Conservation (phyloP, 2,888 invertebrate genomes). For the Drosophila pegasa region DNA sequence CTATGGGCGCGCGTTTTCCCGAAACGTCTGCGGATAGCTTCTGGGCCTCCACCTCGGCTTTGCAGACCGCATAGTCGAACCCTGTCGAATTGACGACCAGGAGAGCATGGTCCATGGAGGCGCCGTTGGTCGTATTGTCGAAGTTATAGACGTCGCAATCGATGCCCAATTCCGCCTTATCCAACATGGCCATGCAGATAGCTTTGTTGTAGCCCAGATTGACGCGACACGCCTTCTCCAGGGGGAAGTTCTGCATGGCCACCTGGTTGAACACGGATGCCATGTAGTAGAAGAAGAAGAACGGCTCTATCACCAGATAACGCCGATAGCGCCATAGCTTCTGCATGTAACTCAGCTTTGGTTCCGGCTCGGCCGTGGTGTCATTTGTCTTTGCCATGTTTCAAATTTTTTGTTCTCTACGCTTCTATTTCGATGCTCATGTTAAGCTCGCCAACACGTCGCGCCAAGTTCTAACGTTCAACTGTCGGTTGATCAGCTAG, state of each 20-base stretch:
- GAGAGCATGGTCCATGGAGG: conserved; percentile 54
- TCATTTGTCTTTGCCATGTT: conserved; percentile 58
- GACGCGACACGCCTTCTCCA: conserved; percentile 84
- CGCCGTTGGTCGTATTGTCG: conserved; percentile 73
- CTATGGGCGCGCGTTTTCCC: conserved; percentile 84
- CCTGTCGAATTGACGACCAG: conserved; percentile 59
- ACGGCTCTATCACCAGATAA: conserved; percentile 83
- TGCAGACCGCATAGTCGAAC: conserved; percentile 83
- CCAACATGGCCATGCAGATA: conserved; percentile 82
- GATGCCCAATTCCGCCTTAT: conserved; percentile 81
- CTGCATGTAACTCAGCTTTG: conserved; percentile 76
- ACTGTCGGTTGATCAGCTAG: conserved; percentile 51
- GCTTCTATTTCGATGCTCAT: conserved; percentile 32
- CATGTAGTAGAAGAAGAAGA: conserved; percentile 83
- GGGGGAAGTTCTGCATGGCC: conserved; percentile 83
- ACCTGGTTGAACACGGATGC: conserved; percentile 82
- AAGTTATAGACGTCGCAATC: conserved; percentile 79
- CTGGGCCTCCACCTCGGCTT: conserved; percentile 84
- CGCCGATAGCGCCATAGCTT: conserved; percentile 82
- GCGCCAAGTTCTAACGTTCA: conserved; percentile 70
- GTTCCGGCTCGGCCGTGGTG: conserved; percentile 31
- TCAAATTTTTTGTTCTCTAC: conserved; percentile 6
- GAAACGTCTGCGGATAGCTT: conserved; percentile 81
- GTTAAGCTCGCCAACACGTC: conserved; percentile 51
- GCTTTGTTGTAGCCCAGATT: conserved; percentile 81